phyloP scores from a whole-genome alignment of 2,113 vertebrate genomes.

The Mustela nigripes region DNA sequence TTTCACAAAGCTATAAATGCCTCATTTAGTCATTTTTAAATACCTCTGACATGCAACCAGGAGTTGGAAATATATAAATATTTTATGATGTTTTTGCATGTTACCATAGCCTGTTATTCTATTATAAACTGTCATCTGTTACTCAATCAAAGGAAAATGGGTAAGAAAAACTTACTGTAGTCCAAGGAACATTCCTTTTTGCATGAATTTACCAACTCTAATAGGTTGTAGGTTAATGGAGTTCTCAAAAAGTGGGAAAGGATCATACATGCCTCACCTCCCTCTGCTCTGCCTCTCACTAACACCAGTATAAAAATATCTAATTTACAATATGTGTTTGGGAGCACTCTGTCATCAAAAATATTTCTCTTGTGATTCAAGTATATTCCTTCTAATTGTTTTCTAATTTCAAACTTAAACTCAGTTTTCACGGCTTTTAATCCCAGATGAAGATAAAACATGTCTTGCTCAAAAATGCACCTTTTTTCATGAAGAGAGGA shows the following conservation, averaged over 20 bases:
- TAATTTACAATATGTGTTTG: neutral
- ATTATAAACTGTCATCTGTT: slow-evolving; percentile 86
- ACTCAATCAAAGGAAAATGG: slow-evolving; percentile 86
- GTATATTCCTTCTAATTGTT: neutral
- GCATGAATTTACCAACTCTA: slow-evolving; percentile 78
- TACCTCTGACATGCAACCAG: slow-evolving; percentile 86
- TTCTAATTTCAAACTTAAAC: neutral
- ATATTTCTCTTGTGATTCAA: neutral
- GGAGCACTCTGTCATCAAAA: neutral
- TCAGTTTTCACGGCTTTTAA: neutral
- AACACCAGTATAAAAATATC: neutral
- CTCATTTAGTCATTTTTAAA: slow-evolving; percentile 83
- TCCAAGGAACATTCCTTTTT: slow-evolving; percentile 85
- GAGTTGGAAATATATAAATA: slow-evolving; percentile 86
- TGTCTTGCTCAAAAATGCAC: neutral
- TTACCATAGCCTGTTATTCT: slow-evolving; percentile 83
- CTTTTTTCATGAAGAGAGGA: neutral
- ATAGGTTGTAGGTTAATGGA: slow-evolving; percentile 73
- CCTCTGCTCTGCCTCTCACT: neutral
- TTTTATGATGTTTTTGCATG: slow-evolving; percentile 84
- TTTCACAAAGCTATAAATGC: slow-evolving; percentile 86
- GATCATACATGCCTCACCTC: neutral
- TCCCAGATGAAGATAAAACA: neutral
- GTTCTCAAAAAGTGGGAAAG: slow-evolving; percentile 68
- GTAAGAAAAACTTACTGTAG: slow-evolving; percentile 82